phyloP scores from a whole-genome alignment of 2,888 invertebrate species.

The Oxystoma pomonae region DNA sequence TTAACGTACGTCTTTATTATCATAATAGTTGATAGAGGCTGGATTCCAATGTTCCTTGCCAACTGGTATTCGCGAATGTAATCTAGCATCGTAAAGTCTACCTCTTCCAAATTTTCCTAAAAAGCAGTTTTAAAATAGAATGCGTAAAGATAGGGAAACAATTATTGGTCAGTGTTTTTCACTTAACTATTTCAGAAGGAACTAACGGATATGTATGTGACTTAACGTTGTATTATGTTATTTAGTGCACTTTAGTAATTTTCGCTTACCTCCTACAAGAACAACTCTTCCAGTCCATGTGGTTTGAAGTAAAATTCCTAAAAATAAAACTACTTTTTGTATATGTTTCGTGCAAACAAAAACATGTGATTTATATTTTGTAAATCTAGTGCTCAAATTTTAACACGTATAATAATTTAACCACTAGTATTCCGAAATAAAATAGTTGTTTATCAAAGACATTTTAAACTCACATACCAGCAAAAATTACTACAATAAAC shows the following conservation, averaged over 20 bases:
- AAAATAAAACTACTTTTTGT: background rate
- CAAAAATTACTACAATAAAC: background rate
- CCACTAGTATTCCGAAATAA: too few species aligned
- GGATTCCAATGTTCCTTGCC: constrained; percentile 56
- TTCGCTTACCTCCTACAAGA: background rate
- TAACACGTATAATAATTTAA: too few species aligned
- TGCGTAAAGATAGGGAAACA: background rate
- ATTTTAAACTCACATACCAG: background rate
- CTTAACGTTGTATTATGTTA: too few species aligned
- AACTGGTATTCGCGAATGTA: constrained; percentile 52
- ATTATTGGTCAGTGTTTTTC: background rate
- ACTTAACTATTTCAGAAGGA: background rate
- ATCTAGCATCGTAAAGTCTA: constrained; percentile 43
- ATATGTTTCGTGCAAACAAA: too few species aligned
- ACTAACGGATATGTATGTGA: too few species aligned
- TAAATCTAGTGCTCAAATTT: too few species aligned
- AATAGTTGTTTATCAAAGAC: background rate
- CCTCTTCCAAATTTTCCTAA: constrained; percentile 40
- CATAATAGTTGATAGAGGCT: constrained; percentile 57
- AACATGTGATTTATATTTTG: too few species aligned
- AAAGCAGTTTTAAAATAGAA: constrained; percentile 17
- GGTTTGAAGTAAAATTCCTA: background rate
- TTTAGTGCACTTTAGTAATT: too few species aligned
- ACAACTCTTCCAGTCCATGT: background rate
- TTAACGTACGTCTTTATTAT: constrained; percentile 59